Conservation (phyloP, 2,113 vertebrate species). For the Pluvialis apricaria region DNA sequence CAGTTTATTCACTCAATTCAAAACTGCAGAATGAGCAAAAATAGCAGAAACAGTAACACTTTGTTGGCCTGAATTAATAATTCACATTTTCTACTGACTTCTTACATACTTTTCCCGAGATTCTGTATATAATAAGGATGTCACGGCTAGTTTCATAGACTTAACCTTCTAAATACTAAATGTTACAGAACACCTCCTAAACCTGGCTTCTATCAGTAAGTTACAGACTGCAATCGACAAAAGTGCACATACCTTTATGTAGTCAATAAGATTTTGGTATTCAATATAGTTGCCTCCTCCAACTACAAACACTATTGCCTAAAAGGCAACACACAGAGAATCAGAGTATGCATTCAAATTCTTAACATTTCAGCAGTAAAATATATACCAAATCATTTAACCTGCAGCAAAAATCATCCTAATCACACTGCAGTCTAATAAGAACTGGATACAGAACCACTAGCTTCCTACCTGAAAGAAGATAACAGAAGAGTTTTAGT, state of each 20-base stretch:
- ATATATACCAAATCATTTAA: background rate
- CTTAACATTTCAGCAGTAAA: background rate
- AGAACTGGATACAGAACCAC: background rate
- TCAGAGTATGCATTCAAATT: background rate
- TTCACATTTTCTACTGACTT: background rate
- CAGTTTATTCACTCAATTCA: background rate
- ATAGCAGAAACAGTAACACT: background rate
- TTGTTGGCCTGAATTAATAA: background rate
- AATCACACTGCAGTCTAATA: background rate
- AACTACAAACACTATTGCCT: conserved; percentile 96
- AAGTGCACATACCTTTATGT: conserved; percentile 83
- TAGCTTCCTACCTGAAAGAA: background rate
- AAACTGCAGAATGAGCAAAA: background rate
- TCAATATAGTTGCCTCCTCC: conserved; percentile 99
- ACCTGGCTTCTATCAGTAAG: background rate
- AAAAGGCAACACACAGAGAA: conserved; percentile 26
- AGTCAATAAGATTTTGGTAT: conserved; percentile 97
- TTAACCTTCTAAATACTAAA: background rate
- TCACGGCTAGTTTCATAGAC: background rate
- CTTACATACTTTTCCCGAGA: background rate
- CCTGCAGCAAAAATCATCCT: background rate
- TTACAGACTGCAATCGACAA: background rate
- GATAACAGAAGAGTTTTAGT: background rate
- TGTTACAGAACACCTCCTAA: background rate
- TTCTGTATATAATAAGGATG: background rate